Conservation (phyloP, 2,797 vertebrate genomes). For the Tapera naevia region DNA sequence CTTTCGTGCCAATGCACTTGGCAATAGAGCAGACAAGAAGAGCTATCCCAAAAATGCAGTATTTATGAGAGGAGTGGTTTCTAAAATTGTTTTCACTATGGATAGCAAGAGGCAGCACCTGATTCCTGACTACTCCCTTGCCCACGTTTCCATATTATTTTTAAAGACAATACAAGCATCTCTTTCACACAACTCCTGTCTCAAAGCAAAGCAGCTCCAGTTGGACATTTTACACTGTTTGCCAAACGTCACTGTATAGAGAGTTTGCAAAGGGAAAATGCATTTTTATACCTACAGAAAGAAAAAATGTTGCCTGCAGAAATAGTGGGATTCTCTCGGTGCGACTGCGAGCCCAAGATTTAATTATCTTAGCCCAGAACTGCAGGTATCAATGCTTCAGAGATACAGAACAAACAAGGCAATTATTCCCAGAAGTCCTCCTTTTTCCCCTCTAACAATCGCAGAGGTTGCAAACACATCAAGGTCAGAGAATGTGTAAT, state of each 20-base stretch:
- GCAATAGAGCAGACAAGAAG: slow-evolving; percentile 37
- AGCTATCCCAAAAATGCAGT: slow-evolving; percentile 55
- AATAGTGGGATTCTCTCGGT: slow-evolving; percentile 26
- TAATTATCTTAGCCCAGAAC: slow-evolving; percentile 71
- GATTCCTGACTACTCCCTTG: slow-evolving; percentile 16
- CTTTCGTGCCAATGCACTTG: slow-evolving; percentile 54
- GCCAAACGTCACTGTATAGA: neutral
- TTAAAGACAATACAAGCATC: neutral
- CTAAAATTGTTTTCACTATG: slow-evolving; percentile 58
- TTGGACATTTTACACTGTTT: neutral
- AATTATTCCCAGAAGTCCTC: slow-evolving; percentile 65
- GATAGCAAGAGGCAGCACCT: slow-evolving; percentile 49
- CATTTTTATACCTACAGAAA: slow-evolving; percentile 13
- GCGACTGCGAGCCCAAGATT: slow-evolving; percentile 50
- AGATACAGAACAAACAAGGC: slow-evolving; percentile 64
- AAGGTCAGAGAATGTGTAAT: slow-evolving; percentile 62
- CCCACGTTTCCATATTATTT: neutral
- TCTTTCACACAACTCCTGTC: neutral
- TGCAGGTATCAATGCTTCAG: slow-evolving; percentile 66
- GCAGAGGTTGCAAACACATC: slow-evolving; percentile 54
- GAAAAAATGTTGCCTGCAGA: slow-evolving; percentile 34
- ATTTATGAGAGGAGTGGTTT: slow-evolving; percentile 64
- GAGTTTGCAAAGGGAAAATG: slow-evolving; percentile 3
- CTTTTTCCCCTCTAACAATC: slow-evolving; percentile 58
- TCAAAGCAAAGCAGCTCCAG: neutral